phyloP scores from a whole-genome alignment of 2,113 vertebrate genomes.

The Nansenia antarctica region DNA sequence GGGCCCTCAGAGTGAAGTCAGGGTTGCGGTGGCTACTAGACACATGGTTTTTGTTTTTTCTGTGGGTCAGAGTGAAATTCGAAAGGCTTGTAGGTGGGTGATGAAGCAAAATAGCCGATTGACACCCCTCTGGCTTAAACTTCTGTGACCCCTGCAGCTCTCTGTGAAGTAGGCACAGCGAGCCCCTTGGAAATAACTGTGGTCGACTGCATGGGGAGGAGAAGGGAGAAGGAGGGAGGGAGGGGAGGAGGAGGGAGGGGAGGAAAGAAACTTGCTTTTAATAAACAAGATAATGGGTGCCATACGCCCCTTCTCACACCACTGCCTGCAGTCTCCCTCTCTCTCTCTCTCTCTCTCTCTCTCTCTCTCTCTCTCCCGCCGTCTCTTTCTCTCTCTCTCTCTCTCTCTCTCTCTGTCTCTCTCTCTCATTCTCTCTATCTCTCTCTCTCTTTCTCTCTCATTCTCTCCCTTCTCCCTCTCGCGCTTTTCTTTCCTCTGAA shows the following conservation, averaged over 20 bases:
- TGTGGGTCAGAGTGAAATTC: no score
- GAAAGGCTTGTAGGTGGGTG: no score
- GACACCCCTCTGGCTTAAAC: not conserved
- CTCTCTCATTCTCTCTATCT: not conserved
- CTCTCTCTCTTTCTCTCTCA: not conserved
- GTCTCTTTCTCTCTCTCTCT: constrained; percentile 22
- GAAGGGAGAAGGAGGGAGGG: not conserved
- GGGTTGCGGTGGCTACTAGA: not conserved
- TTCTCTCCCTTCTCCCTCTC: no score
- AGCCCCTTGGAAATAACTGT: constrained; percentile 2
- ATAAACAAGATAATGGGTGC: constrained; percentile 89
- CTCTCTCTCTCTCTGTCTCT: constrained; percentile 19
- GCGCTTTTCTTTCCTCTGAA: no score
- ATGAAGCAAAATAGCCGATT: not conserved
- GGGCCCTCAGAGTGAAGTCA: no score
- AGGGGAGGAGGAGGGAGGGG: not conserved
- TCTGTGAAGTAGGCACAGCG: not conserved
- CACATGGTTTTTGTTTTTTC: no score
- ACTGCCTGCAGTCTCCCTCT: constrained; percentile 52
- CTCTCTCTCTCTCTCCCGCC: constrained; percentile 6
- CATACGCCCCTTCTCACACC: constrained; percentile 75
- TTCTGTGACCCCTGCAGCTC: not conserved
- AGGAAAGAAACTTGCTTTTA: constrained; percentile 83
- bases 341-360: constrained; percentile 22
- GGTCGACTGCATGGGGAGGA: not conserved